A percentile compares a stretch with the other conserved stretches of the same genome.
Evolutionary conservation across 1,140 invertebrate genomes (phyloP).

Genomic region (Rhysida immarginata): DNA sequence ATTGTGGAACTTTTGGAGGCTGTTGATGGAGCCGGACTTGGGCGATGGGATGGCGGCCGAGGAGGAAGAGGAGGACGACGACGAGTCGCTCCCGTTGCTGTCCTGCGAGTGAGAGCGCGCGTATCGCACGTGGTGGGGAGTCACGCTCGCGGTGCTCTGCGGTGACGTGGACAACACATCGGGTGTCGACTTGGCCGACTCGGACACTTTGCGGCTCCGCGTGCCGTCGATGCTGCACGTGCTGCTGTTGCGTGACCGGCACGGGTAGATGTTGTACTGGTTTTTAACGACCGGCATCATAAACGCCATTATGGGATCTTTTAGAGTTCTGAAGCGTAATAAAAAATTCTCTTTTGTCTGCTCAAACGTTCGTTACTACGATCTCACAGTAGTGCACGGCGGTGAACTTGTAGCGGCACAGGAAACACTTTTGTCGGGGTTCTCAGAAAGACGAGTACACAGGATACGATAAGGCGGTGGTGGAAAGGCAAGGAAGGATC

Average conservation of each 20-base stretch:
- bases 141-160: neutral
- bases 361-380: neutral
- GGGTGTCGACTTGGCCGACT: constrained; percentile 4
- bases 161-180: constrained; percentile 7
- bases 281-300: constrained; percentile 88
- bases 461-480: neutral
- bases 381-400: neutral
- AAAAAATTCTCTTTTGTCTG: neutral
- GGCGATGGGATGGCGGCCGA: constrained; percentile 39
- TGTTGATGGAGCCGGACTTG: constrained; percentile 40
- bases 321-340: neutral
- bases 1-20: constrained; percentile 67
- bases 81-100: constrained; percentile 55
- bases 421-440: neutral
- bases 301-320: constrained; percentile 52
- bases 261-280: constrained; percentile 69
- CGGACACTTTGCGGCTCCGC: constrained; percentile 6
- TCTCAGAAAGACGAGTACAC: neutral
- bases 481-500: neutral
- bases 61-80: constrained; percentile 52
- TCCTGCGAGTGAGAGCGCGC: constrained; percentile 64
- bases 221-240: neutral
- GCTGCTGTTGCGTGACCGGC: constrained; percentile 7
- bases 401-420: neutral
- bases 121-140: constrained; percentile 37